Conservation (phyloP, 1,140 invertebrate species). For the Ips nitidus region DNA sequence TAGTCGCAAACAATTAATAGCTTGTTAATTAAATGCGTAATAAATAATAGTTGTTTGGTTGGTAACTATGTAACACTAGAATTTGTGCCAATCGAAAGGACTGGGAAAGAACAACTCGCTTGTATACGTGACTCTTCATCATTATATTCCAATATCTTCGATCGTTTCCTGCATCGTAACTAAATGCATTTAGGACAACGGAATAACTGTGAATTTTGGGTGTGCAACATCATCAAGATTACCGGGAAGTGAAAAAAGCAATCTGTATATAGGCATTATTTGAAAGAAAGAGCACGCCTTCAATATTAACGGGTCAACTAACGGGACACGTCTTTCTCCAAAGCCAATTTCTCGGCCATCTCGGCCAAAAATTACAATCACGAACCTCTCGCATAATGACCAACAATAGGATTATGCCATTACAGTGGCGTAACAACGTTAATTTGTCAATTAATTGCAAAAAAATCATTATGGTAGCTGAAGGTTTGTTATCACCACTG, state of each 20-base stretch:
- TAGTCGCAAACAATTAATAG: no score
- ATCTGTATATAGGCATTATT: constrained; percentile 26
- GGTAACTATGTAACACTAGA: no score
- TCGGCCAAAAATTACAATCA: constrained; percentile 34
- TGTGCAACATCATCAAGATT: constrained; percentile 27
- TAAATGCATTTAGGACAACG: constrained; percentile 28
- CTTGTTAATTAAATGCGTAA: no score
- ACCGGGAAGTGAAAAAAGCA: constrained; percentile 27
- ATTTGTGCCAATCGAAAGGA: no score
- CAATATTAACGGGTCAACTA: constrained; percentile 29
- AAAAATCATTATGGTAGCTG: no score
- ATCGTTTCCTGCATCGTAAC: constrained; percentile 21
- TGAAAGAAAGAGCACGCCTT: constrained; percentile 30
- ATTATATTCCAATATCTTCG: constrained; percentile 6
- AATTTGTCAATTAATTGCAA: neutral
- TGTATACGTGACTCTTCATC: constrained; percentile 1
- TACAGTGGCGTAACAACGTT: constrained; percentile 20
- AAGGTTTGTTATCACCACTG: no score
- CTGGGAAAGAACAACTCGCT: neutral
- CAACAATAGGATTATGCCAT: constrained; percentile 14
- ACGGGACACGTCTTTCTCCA: constrained; percentile 23
- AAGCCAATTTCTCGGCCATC: constrained; percentile 34
- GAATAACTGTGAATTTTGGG: constrained; percentile 31
- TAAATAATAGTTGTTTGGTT: no score
- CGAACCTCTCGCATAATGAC: constrained; percentile 28